Base-by-base conservation (phyloP, 2,888 invertebrate species). In the Caenorhabditis sp. region DNA sequence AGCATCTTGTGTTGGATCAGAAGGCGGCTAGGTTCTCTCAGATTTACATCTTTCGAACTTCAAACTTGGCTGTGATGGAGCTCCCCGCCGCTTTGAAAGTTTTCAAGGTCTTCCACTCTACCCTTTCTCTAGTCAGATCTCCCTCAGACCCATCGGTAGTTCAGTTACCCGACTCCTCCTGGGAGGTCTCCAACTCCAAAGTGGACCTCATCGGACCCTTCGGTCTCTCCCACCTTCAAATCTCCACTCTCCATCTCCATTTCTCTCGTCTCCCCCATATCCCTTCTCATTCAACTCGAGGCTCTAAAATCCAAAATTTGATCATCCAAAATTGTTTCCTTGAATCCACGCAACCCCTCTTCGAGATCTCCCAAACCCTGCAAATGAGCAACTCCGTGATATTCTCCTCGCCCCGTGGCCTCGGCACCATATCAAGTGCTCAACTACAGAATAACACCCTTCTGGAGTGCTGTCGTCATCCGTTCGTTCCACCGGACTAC, bases 371-470 rank as follows among this genome's bases (percentile, higher is more conserved):
- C 12, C n/a, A 28, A 16, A 66, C 49, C 16, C 58, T 84, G 1
- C 26, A 49, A 14, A 80, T 84, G 84, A 19, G 54, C 7, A 28
- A 84, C 54, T 80, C 84, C 1, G 28, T 80, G n/a, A 73, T 84
- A 31, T 84, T 84, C 51, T 76, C 80, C 0, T 54, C 68, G 19
- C 63, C 73, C 16, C 61, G 75, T 47, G 77, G 80, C 6, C 35
- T 84, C 19, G 84, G 80, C 1, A 61, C 68, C 1, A 69, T 84
- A 8, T 47, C 76, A 3, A 80, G 76, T 35, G 84, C 84, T 22
- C 76, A 84, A 56, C 56, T 84, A 14, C 77, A 80, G 41, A 84
- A 84, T 64, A 84, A 84, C 73, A 80, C 80, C 1, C 56, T 84
- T 16, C 66, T 84, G 22, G 76, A 76, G 47, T 84, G 84, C 41